Evolutionary conservation across 2,888 invertebrate genomes (phyloP), one percentile per base, ranked within the genome.

Genomic region (Coelinius sp.): DNA sequence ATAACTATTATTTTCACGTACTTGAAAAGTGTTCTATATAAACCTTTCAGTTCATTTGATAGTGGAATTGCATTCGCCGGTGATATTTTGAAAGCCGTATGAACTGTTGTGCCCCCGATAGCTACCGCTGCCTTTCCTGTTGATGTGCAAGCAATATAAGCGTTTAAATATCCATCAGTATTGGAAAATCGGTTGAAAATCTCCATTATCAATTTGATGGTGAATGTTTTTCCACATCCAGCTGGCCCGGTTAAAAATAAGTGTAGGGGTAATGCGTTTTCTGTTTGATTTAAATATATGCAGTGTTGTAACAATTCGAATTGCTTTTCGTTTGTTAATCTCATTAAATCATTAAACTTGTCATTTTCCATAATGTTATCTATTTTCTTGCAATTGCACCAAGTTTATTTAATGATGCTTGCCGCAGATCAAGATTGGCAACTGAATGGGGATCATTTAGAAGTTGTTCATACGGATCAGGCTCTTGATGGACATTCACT

Each of bases 191-290:
- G 65, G 70, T 88, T 88, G 68, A 87, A 86, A 70, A 85, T 87
- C 79, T 88, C 88, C 86, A 87, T 88, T 0, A 88, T 53, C 0
- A 84, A 75, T 81, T 85, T 84, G 7, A 88, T 85, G 10, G 84
- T 78, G 68, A 84, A 87, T 14, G 69, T 71, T 44, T 71, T 69
- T 67, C 59, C 67, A 38, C 49, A 27, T 35, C 67, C n/a, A n/a
- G n/a, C n/a, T n/a, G n/a, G n/a, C n/a, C n/a, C n/a, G n/a, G n/a
- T n/a, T n/a, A n/a, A n/a, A 53, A 25, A 72, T 72, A 27, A 27
- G 27, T 27, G 27, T 27, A 27, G 27, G 27, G 27, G 7, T 67
- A 71, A 62, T 68, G 70, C 72, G 7, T 78, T 80, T 79, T 80
- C 85, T 25, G 80, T 74, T 4, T 83, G 82, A 70, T 85, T 82